Base-by-base conservation (phyloP, 2,797 vertebrate genomes). In the Cyprinella venusta region DNA sequence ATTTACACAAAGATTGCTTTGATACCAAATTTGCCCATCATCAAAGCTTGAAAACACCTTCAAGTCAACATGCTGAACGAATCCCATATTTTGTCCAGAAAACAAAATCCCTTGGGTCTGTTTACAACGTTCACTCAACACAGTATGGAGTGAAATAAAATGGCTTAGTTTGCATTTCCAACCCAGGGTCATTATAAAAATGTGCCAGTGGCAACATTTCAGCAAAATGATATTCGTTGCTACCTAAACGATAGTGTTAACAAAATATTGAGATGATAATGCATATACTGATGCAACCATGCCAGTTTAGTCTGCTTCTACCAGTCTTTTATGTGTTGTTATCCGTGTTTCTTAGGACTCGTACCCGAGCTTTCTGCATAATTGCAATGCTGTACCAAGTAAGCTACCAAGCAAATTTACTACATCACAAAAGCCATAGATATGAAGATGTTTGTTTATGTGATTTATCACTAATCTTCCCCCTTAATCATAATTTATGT, bases 1-100 rank as follows among this genome's bases (percentile, higher is more conserved):
- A 79, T 56, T 79, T 7, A 26, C 15, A 42, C 16, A 59, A 80
- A 69, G 21, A 76, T 76, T 40, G 8, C 33, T 61, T 76, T 40
- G n/a, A 76, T 59, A 59, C 21, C n/a, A 61, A 59, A 59, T 26
- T 40, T 76, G 54, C 74, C 54, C 74, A 76, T 61, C 54, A 26
- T 76, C 74, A 76, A 76, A 76, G 36, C 74, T 76, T 40, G 15
- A 40, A 76, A 59, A 76, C 16, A 26, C 15, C 42, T 71, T 50
- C 69, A 50, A 30, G 42, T 71, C 24, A 19, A 48, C 8, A 82
- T 67, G 48, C 38, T 65, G 61, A 48, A 65, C 2, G 9, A 30
- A 24, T 74, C 64, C 33, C 33, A 48, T 45, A 30, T 71, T 71
- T 19, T 42, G n/a, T 42, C 19, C 15, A 16, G 2, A 63, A 45